Base-by-base conservation (phyloP, 2,797 vertebrate species). In the Pangasius mekongensis region DNA sequence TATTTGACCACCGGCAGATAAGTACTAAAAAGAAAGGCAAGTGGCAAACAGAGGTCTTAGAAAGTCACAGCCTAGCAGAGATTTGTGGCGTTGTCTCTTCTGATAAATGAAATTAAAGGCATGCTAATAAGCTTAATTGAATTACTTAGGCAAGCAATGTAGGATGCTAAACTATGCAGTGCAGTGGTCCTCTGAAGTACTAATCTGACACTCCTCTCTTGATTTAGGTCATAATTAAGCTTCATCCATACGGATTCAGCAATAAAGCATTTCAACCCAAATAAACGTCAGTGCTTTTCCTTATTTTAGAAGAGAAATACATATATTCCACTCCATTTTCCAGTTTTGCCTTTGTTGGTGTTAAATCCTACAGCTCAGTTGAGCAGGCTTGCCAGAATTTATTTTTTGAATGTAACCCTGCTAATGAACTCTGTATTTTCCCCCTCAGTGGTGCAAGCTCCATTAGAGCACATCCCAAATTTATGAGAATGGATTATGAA, bases 351-450 rank as follows among this genome's bases (percentile, higher is more conserved):
- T 24, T 62, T 77, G 11, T 64, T 64, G 60, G 36, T 49, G 9
- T 73, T 77, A 52, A 80, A 81, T 58, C 9, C 52, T 0, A 58
- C 3, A 58, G 76, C 30, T 30, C 16, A 54, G 67, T 36, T n/a
- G 27, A 20, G 36, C 10, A 36, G 67, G 74, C 77, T 54, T 71
- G 24, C 24, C 13, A 39, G 60, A 86, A 36, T 81, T 33, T 0
- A 0, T 52, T 30, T 24, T 62, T 71, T 84, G 27, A 60, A 73
- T 39, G 36, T 77, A 86, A 86, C 78, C 36, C 58, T 76, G 71
- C 49, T 89, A 88, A 84, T 89, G 80, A 90, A 64, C 27, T 87
- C 36, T 39, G 24, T 76, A 62, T 69, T 74, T 87, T 66, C 64
- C 54, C 52, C 84, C 36, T 52, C 71, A 82, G 64, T 54, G 64